A percentile compares a stretch with the other conserved stretches of the same genome.
Evolutionary conservation across 2,797 vertebrate species (phyloP).

Genomic region (Sternarchorhynchus goeldii): DNA sequence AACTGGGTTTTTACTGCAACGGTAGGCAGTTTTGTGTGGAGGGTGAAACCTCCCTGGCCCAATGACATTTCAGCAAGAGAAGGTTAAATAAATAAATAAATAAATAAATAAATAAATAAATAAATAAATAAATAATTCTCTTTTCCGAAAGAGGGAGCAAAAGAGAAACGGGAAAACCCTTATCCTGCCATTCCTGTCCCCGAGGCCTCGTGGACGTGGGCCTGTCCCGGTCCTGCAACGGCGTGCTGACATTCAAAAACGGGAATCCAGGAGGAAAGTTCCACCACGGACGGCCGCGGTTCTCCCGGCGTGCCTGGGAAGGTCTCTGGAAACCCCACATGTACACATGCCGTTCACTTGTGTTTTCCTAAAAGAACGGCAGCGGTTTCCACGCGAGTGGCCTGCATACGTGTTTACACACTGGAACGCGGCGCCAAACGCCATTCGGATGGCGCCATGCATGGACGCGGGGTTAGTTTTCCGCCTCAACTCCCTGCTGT

Average conservation of each 20-base stretch:
- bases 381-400: conserved; percentile 60
- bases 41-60: too few relatives aligned
- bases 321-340: conserved; percentile 68
- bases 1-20: too few relatives aligned
- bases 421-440: too few relatives aligned
- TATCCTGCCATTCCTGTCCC: conserved; percentile 62
- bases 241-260: conserved; percentile 59
- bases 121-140: too few relatives aligned
- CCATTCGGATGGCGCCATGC: neutral
- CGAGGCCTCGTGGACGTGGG: conserved; percentile 52
- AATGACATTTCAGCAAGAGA: too few relatives aligned
- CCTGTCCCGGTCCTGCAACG: conserved; percentile 55
- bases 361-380: conserved; percentile 57
- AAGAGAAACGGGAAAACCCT: conserved; percentile 14
- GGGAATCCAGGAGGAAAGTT: conserved; percentile 69
- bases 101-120: too few relatives aligned
- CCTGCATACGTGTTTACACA: too few relatives aligned
- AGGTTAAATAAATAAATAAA: too few relatives aligned
- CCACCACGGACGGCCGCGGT: conserved; percentile 59
- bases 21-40: too few relatives aligned
- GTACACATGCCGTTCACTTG: conserved; percentile 58
- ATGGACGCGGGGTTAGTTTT: conserved; percentile 22
- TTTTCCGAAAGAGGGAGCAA: neutral
- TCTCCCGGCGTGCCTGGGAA: neutral
- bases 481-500: conserved; percentile 14